Percentiles rank a stretch among this genome's conserved stretches.
These are phyloP conservation scores for Oscheius sp. DNA, from an alignment of 2,888 invertebrate genomes.

Conservation along the genomic window DNA sequence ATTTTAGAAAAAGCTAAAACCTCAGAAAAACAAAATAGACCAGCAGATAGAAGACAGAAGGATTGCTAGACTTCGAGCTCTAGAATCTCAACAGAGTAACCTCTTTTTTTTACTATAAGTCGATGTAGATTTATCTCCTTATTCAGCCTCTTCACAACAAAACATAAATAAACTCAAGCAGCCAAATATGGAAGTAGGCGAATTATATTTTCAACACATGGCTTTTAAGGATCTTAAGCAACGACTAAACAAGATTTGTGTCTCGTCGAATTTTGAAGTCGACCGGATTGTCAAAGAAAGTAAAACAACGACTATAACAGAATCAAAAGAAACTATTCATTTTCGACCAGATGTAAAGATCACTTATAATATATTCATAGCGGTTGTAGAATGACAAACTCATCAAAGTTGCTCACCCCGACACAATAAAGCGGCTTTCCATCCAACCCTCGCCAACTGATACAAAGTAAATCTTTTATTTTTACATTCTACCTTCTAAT, in stretches of 20 bases:
- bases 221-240: constrained; percentile 27
- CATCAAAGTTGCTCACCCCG: not conserved
- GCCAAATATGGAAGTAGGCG: constrained; percentile 8
- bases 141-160: not conserved
- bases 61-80: not conserved
- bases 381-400: constrained; percentile 1
- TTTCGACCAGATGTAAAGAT: constrained; percentile 26
- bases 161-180: too few relatives aligned
- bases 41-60: constrained; percentile 13
- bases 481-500: not conserved
- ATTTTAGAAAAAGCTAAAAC: not conserved
- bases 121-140: not conserved
- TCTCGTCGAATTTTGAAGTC: constrained; percentile 35
- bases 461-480: not conserved
- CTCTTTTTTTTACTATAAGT: not conserved
- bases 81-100: not conserved
- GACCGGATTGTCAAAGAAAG: constrained; percentile 52
- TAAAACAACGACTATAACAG: constrained; percentile 53
- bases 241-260: constrained; percentile 16
- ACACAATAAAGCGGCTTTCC: not conserved
- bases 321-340: constrained; percentile 51
- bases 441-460: not conserved
- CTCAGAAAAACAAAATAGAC: constrained; percentile 4
- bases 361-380: not conserved
- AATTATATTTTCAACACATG: not conserved